Base-by-base conservation (phyloP, 1,140 invertebrate species). In the Ericerus pela region DNA sequence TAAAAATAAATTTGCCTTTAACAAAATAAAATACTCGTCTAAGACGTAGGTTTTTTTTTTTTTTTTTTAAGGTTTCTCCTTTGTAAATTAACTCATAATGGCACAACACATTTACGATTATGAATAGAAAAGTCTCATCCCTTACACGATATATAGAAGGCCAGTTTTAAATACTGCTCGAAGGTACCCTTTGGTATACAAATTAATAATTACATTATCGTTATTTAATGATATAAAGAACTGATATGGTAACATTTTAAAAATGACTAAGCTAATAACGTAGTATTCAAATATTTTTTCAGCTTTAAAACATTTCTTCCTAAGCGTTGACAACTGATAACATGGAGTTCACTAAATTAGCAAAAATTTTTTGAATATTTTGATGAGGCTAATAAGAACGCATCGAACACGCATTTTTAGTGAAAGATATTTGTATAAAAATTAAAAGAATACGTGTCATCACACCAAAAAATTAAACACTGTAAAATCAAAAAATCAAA, bases 121-220 rank as follows among this genome's bases (percentile, higher is more conserved):
- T n/a, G n/a, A n/a, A n/a, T n/a, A n/a, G n/a, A 3, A 47, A 47
- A 47, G 26, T 24, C 16, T 22, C 20, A 47, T 3, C 41, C n/a
- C n/a, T 47, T 47, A 47, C 10, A 22, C 22, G 14, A 24, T 47
- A 22, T 24, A 22, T 24, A 47, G 14, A 24, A 47, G 41, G 18
- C 41, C 41, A 24, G 26, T 47, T 24, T 18, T 47, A 22, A 47
- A 47, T 47, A 47, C 41, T 47, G 41, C 26, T 47, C 10, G 41
- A 47, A 47, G 26, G 41, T 47, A 47, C 41, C 36, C 41, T 47
- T 47, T 47, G 41, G 41, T 47, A 47, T 47, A 47, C 22, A 41
- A 10, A 24, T 24, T 24, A 22, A 24, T 24, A 47, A 47, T 47
- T 41, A 47, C 4, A 47, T 47, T 47, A 8, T 24, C 14, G n/a